phyloP scores from a whole-genome alignment of 2,797 vertebrate genomes.

The Gambelia wislizenii region DNA sequence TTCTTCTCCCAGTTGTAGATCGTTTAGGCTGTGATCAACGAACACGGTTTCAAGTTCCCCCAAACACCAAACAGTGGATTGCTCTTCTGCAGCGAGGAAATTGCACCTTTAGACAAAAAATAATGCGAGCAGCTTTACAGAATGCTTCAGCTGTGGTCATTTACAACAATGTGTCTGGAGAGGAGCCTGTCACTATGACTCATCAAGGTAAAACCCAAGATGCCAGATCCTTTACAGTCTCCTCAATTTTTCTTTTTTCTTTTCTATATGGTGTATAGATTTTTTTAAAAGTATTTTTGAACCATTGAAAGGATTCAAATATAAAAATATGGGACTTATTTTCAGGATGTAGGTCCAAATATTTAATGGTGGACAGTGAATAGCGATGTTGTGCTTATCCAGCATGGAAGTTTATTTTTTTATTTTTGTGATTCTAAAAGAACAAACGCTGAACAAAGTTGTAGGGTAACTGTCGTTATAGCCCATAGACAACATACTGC shows the following conservation, averaged over 20 bases:
- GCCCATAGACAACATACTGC: background rate
- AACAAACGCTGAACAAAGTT: background rate
- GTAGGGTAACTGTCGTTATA: background rate
- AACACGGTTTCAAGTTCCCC: conserved; percentile 91
- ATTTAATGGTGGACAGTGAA: background rate
- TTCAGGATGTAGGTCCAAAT: background rate
- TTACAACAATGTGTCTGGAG: conserved; percentile 95
- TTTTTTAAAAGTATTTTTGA: conserved; percentile 2
- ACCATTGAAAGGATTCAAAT: conserved; percentile 1
- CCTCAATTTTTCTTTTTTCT: background rate
- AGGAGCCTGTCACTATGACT: conserved; percentile 93
- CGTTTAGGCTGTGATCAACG: conserved; percentile 93
- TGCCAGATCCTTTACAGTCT: conserved; percentile 20
- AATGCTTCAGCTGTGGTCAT: conserved; percentile 95
- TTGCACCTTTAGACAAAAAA: conserved; percentile 97
- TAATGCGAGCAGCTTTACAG: conserved; percentile 90
- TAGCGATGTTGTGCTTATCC: background rate
- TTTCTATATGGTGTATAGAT: background rate
- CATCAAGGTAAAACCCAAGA: conserved; percentile 87
- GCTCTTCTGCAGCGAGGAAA: conserved; percentile 95
- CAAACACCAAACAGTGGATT: conserved; percentile 92
- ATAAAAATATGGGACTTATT: background rate
- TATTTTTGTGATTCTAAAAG: background rate
- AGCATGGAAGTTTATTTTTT: background rate
- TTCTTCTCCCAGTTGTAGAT: conserved; percentile 85